Evolutionary conservation across 2,113 vertebrate species (phyloP), one percentile per base, ranked within the genome.

Genomic region (Myiagra hebetior): DNA sequence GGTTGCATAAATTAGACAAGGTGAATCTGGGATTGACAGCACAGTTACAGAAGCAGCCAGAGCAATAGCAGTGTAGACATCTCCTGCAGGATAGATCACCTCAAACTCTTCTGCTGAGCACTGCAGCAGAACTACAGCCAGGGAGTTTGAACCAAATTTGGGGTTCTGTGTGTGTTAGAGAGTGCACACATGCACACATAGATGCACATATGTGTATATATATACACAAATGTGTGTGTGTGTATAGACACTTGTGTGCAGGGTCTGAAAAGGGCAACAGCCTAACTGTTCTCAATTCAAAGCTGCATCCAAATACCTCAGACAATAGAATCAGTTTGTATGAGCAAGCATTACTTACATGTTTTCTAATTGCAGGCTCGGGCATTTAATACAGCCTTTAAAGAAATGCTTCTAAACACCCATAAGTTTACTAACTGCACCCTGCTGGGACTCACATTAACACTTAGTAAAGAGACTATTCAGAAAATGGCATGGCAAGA

Each of bases 401-500:
- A 77, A 86, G 68, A 86, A 92, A 84, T 67, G 76, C 44, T 93
- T 92, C 93, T 89, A 81, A 93, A 95, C 79, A 92, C 60, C 77
- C 93, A 78, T 92, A 81, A 87, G 83, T 93, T 96, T 95, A 94
- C 96, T 81, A 95, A 95, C 76, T 91, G 85, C 80, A 89, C 92
- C 95, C 91, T 75, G 88, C 92, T 93, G 92, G 42, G 88, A 37
- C 60, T 93, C 95, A 90, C 92, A 94, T 97, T 96, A 94, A 90
- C 95, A 95, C 93, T 93, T 78, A 94, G 92, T 92, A 96, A 96
- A 97, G 75, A 92, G 60, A 89, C 95, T 86, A 68, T 82, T 88
- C 52, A 95, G 90, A 95, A 96, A 96, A 94, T 93, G 93, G 91
- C 83, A 93, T 81, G 86, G 79, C 79, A 95, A 94, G 96, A 97